Base-by-base conservation (phyloP, 2,797 vertebrate genomes). In the Melanotaenia nigrans region DNA sequence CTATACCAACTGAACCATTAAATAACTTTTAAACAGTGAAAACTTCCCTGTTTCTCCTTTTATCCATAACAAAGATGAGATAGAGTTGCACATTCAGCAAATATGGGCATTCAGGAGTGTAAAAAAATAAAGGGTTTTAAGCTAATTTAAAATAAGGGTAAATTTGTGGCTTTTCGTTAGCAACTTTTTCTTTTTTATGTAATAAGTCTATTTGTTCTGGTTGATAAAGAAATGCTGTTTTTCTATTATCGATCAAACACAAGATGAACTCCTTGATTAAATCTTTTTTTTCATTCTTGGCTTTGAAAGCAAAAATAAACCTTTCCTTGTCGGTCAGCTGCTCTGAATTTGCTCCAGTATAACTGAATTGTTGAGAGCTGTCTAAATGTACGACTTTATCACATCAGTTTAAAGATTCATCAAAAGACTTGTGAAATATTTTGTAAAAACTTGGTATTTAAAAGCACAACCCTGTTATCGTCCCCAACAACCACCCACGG, bases 1-100 rank as follows among this genome's bases (percentile, higher is more conserved):
- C 90, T 93, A 90, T 93, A 93, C 90, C 90, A 93, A 92, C 85
- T 92, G 91, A 94, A 94, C 90, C 90, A 94, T 94, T 94, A 95
- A 95, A 91, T 86, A 90, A 89, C 87, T 92, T 94, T 93, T 89
- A 93, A 94, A 92, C 87, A 63, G 79, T 83, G 71, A 54, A 3
- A 56, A 5, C 6, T 0, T 24, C 2, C 2, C 0, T 10, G 28
- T 24, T 14, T 1, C 62, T 49, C 5, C 10, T 4, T 4, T 30
- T 63, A 14, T 11, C 75, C n/a, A 1, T 1, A 12, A 20, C 20
- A 55, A 13, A 11, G 51, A 55, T 53, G 49, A 4, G 12, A 7
- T 55, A 33, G 32, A 16, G 12, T 25, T 22, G 10, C 12, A 10
- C 22, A 51, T 53, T 24, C 2, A 58, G 6, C 5, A 3, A 20